Evolutionary conservation across 1,140 invertebrate species (phyloP), one percentile per base, ranked within the genome.

Genomic region (Solenopsis fugax): DNA sequence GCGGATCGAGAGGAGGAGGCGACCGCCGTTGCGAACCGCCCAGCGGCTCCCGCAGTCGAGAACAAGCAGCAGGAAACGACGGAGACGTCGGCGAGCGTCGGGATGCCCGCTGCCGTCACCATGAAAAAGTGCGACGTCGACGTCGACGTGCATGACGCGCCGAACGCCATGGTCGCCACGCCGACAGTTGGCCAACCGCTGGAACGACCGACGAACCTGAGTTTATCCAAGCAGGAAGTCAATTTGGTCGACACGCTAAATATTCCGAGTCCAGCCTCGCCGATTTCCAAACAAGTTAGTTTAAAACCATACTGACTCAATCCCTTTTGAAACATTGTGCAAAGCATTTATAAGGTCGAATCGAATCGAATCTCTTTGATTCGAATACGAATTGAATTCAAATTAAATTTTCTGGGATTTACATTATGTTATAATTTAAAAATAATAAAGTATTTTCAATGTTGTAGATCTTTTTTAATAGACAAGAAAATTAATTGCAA

Each of bases 261-360:
- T 48, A 92, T 92, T 54, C 86, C 93, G n/a, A 93, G 93, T 60
- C 91, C 94, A 0, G 34, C 93, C 37, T 93, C 94, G 7, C 92
- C 93, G 7, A 91, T 92, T 60, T 93, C 92, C 12, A 94, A 93
- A 87, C 93, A 93, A 89, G 94, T 95, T 54, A 91, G 91, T 90
- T 65, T 5, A 24, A 24, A 60, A 60, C 41, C 18, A 18, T 3
- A 18, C 16, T 18, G 2, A 21, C 10, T 71, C 13, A 34, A n/a
- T 52, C 3, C n/a, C 16, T 12, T 60, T 77, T 37, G 4, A n/a
- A 6, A 54, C 52, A 52, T 18, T n/a, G n/a, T 77, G 16, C 9
- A 37, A 67, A 29, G 2, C 29, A 29, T 29, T 29, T 29, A 29
- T 29, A 2, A 29, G 29, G 2, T 29, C 29, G 29, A 29, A 29